A percentile compares a stretch with the other conserved stretches of the same genome.
phyloP scores from a whole-genome alignment of 2,888 invertebrate genomes.

The Heliconius erato region DNA sequence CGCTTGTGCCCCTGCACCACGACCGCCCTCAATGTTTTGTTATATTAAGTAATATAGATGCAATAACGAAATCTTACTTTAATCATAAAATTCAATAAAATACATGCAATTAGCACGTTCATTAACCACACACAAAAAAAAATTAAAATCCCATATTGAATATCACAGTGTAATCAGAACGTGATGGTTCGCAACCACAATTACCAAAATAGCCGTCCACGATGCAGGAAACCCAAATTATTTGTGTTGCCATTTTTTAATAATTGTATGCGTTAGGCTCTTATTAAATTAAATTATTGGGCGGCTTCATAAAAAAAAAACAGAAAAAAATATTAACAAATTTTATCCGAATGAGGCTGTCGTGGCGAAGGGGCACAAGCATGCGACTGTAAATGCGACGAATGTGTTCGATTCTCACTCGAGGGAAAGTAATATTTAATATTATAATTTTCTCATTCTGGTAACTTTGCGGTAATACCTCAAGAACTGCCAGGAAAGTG shows the following conservation, averaged over 20 bases:
- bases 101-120: background rate
- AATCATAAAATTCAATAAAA: background rate
- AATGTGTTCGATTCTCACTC: no score
- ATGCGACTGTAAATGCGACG: no score
- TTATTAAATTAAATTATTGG: background rate
- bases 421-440: no score
- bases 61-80: background rate
- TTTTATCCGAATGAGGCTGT: no score
- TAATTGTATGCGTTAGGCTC: background rate
- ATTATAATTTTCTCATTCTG: no score
- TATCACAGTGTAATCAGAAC: conserved; percentile 13
- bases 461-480: no score
- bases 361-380: no score
- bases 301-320: background rate
- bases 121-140: conserved; percentile 6
- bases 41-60: no score
- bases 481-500: no score
- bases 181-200: conserved; percentile 18
- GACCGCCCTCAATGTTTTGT: no score
- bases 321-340: no score
- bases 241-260: background rate
- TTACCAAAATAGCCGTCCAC: conserved; percentile 12
- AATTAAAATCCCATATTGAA: conserved; percentile 22
- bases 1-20: no score
- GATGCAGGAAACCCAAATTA: conserved; percentile 3